These are phyloP conservation scores for Phataginus tricuspis DNA, from an alignment of 2,797 vertebrate genomes.

Conservation along the genomic window DNA sequence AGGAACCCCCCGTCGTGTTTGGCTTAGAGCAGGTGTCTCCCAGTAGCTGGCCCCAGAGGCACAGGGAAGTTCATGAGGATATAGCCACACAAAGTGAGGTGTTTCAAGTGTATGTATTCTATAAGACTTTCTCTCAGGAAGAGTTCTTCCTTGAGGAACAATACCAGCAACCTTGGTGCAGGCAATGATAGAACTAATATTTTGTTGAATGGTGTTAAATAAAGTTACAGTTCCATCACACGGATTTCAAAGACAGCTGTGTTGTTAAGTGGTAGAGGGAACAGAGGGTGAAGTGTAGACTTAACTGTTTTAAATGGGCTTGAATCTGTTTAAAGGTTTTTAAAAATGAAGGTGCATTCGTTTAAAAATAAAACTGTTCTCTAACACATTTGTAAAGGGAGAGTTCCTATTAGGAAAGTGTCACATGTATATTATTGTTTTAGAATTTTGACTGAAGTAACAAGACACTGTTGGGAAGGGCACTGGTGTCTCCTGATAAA, in stretches of 20 bases:
- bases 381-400: neutral
- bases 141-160: conserved; percentile 22
- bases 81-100: neutral
- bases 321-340: conserved; percentile 34
- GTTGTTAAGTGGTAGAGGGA: neutral
- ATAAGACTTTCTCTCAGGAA: neutral
- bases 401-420: neutral
- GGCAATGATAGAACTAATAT: neutral
- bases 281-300: neutral
- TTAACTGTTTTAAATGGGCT: neutral
- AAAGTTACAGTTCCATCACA: neutral
- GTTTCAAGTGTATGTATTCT: neutral
- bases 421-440: neutral
- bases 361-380: conserved; percentile 31
- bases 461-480: neutral
- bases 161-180: neutral
- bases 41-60: neutral
- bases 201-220: neutral
- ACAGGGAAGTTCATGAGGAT: neutral
- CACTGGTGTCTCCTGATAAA: neutral
- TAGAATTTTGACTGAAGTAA: neutral
- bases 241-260: neutral
- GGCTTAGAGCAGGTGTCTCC: neutral
- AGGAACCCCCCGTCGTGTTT: neutral
- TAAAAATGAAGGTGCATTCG: neutral